Percentiles rank a stretch among this genome's conserved stretches.
Conservation (phyloP, 2,888 invertebrate species). For the Rhagophthalmus giganteus region DNA sequence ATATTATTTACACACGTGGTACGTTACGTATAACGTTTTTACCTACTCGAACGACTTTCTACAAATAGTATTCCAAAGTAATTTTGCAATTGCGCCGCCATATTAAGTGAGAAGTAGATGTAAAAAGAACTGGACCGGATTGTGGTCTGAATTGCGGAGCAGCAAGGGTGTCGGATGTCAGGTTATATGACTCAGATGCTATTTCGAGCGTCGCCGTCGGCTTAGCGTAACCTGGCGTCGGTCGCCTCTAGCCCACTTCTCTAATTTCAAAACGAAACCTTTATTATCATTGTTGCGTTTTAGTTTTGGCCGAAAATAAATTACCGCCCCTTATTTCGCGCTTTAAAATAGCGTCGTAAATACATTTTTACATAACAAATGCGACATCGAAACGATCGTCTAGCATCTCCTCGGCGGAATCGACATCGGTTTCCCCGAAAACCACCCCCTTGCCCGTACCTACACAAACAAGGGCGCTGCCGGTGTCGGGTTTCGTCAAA, state of each 20-base stretch:
- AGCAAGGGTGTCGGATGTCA: constrained; percentile 45
- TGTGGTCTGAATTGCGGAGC: constrained; percentile 37
- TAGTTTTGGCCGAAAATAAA: constrained; percentile 20
- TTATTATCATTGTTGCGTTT: constrained; percentile 26
- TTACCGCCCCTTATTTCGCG: too few relatives aligned
- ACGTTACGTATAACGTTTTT: too few relatives aligned
- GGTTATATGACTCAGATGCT: constrained; percentile 46
- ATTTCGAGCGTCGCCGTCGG: constrained; percentile 46
- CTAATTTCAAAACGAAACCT: constrained; percentile 38
- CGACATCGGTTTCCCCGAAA: constrained; percentile 34
- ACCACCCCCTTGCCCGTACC: constrained; percentile 25
- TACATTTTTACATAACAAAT: too few relatives aligned
- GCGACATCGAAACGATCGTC: too few relatives aligned
- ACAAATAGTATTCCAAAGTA: neutral
- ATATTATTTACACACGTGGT: too few relatives aligned
- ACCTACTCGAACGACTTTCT: too few relatives aligned
- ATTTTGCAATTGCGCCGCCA: constrained; percentile 1
- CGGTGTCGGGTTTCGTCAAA: constrained; percentile 41
- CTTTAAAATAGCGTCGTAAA: too few relatives aligned
- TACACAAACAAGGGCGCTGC: constrained; percentile 41
- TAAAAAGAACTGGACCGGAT: constrained; percentile 27
- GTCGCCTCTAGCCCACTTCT: constrained; percentile 39
- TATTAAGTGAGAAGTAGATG: constrained; percentile 19
- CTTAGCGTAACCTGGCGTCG: constrained; percentile 41
- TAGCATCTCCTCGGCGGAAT: constrained; percentile 6